phyloP scores from a whole-genome alignment of 1,140 invertebrate genomes.

The Hesperophylax magnus region DNA sequence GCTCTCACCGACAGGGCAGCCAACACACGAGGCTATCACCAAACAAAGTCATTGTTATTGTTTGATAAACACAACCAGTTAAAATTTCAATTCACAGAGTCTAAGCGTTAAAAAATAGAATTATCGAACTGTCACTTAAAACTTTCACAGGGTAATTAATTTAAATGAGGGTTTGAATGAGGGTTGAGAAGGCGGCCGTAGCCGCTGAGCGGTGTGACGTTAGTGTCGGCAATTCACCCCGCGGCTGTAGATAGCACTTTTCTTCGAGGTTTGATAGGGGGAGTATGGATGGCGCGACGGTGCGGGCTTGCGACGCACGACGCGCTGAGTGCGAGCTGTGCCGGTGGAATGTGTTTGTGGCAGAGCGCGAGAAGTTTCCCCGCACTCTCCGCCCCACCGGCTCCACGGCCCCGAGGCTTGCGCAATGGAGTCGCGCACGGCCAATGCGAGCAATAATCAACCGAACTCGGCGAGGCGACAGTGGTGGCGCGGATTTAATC shows the following conservation, averaged over 20 bases:
- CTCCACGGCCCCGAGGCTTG: not conserved
- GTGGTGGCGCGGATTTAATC: constrained; percentile 13
- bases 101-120: not conserved
- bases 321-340: constrained; percentile 17
- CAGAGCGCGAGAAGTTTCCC: not conserved
- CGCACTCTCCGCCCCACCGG: not conserved
- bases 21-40: not conserved
- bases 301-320: constrained; percentile 11
- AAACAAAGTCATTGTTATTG: constrained; percentile 27
- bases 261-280: not conserved
- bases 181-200: not conserved
- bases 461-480: not conserved
- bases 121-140: constrained; percentile 27
- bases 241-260: constrained; percentile 5
- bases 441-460: constrained; percentile 28
- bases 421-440: constrained; percentile 38
- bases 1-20: constrained; percentile 9
- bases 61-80: constrained; percentile 38
- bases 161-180: not conserved
- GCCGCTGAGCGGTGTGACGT: constrained; percentile 33
- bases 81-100: constrained; percentile 6
- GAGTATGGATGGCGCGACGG: constrained; percentile 3
- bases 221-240: not conserved
- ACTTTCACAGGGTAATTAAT: constrained; percentile 18
- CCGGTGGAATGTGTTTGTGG: constrained; percentile 27